These are phyloP conservation scores for Phocoena sinus DNA, from an alignment of 2,113 vertebrate genomes.

Conservation along the genomic window DNA sequence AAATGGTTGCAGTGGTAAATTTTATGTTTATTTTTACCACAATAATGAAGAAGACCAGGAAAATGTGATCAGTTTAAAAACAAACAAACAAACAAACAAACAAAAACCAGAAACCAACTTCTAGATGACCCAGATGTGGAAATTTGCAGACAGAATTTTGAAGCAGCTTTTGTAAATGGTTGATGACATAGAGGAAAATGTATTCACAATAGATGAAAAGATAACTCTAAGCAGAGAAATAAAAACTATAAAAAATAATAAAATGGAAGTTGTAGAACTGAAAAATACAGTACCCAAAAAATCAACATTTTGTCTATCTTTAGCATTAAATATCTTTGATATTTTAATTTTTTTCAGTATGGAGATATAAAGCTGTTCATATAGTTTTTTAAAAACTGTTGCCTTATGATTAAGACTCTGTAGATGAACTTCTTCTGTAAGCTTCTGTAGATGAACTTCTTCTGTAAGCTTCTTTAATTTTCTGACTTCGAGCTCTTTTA, in stretches of 20 bases:
- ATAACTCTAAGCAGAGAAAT: neutral
- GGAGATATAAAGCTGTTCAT: neutral
- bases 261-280: neutral
- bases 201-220: neutral
- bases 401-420: neutral
- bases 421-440: neutral
- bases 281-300: neutral
- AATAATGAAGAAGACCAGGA: neutral
- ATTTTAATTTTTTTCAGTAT: neutral
- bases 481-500: neutral
- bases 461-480: neutral
- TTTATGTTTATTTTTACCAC: conserved; percentile 12
- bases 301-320: neutral
- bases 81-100: neutral
- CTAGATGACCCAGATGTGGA: neutral
- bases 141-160: conserved; percentile 15
- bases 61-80: neutral
- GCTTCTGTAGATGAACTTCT: neutral
- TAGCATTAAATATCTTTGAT: neutral
- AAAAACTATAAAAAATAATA: neutral
- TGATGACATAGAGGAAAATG: neutral
- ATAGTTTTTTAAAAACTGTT: neutral
- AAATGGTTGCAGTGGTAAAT: neutral
- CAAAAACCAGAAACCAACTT: neutral
- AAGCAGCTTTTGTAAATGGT: neutral